Base-by-base conservation (phyloP, 2,888 invertebrate species). In the Byasa hedistus region DNA sequence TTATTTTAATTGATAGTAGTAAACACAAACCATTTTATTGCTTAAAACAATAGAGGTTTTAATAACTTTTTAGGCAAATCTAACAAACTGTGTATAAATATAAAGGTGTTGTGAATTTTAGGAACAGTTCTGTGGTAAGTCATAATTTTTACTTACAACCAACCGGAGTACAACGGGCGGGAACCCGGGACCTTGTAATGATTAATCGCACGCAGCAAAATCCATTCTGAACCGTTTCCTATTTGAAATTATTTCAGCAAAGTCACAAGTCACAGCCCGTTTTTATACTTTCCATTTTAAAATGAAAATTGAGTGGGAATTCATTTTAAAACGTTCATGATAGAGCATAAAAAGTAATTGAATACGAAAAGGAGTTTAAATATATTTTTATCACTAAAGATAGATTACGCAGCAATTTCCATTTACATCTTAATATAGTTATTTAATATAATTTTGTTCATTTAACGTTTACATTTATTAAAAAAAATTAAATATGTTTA, bases 241-340 rank as follows among this genome's bases (percentile, higher is more conserved):
- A 58, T 62, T 66, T 58, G 54, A 58, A 62, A 62, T 62, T 54
- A 58, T 58, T 58, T n/a, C 39, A 36, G 54, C 57, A 22, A 59
- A 62, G 66, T 62, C 66, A 55, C 58, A 59, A 62, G 66, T 62
- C 66, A 55, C 58, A 48, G 44, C 44, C 21, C 55, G 62, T 66
- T 55, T 54, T 59, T 54, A 62, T 55, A 52, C 27, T 22, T 39
- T 61, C 21, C 12, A 23, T 57, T 51, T 52, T 60, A 48, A 32
- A 60, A 55, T 60, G 27, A 59, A 65, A 55, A 39, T 39, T 39
- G 39, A 10, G 15, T 39, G 8, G 8, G 39, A 39, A 39, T 39
- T 39, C 39, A 15, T 39, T 39, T 15, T 15, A 3, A 39, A 39
- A 39, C 1, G 39, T 39, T 8, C 19, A n/a, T 19, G 5, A n/a